Evolutionary conservation across 2,797 vertebrate species (phyloP), one percentile per base, ranked within the genome.

Genomic region (Lateolabrax maculatus): DNA sequence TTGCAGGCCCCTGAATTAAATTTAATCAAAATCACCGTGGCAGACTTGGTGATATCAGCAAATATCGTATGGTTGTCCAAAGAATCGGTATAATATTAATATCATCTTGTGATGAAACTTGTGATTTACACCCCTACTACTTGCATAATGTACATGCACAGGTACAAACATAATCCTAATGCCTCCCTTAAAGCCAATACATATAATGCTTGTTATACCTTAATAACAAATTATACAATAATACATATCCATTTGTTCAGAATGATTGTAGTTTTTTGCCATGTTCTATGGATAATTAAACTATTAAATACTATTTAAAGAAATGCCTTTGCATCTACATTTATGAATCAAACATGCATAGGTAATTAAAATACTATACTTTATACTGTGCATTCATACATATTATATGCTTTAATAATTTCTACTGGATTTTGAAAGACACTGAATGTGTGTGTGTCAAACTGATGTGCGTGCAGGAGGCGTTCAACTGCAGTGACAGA

Each of bases 381-480:
- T 3, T 46, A 46, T 63, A 44, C 18, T 46, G 10, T 62, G 6
- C 46, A 46, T n/a, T n/a, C 43, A 34, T 63, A 13, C 12, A 34
- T n/a, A n/a, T 23, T 36, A 49, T 21, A 10, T 9, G 48, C 48
- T 18, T 29, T 15, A 64, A 48, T n/a, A n/a, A n/a, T n/a, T n/a
- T n/a, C 5, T 9, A 18, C 1, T 23, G 31, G 9, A 25, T 51
- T 51, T 12, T 65, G 46, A 65, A 49, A 37, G 63, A 39, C 19
- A 39, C 46, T 11, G 36, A 43, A n/a, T n/a, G n/a, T n/a, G 66
- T 44, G 41, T 56, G 27, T 44, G 15, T 70, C 9, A 6, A 44
- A 34, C 41, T 57, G 53, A 65, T 57, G 39, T 41, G n/a, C 44
- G n/a, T 21, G 29, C 37, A 60, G 37, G 46, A 74, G 53, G 62